These are phyloP conservation scores for Caenorhabditis auriculariae DNA, from an alignment of 2,888 invertebrate species.

Conservation along the genomic window DNA sequence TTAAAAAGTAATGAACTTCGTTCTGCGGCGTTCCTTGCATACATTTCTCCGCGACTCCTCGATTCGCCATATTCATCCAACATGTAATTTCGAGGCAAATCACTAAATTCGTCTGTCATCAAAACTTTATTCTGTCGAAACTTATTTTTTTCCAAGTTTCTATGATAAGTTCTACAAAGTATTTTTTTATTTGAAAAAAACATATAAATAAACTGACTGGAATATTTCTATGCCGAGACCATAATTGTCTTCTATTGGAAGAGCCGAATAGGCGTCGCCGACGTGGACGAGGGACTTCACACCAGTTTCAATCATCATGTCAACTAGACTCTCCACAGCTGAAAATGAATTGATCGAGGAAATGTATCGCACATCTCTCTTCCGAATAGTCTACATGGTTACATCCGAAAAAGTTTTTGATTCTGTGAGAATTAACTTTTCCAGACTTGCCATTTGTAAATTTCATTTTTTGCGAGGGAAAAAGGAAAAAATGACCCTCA, in stretches of 20 bases:
- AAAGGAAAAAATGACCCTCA: too few relatives aligned
- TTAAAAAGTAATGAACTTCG: not conserved
- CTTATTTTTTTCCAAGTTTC: too few relatives aligned
- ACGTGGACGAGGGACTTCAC: conserved; percentile 50
- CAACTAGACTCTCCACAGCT: conserved; percentile 52
- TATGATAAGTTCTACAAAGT: too few relatives aligned
- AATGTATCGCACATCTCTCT: too few relatives aligned
- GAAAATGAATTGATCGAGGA: conserved; percentile 14
- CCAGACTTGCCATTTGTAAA: too few relatives aligned
- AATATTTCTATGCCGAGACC: conserved; percentile 54
- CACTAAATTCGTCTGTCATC: conserved; percentile 16
- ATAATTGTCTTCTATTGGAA: conserved; percentile 58
- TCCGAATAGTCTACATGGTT: too few relatives aligned
- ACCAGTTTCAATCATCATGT: conserved; percentile 35
- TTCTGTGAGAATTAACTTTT: too few relatives aligned
- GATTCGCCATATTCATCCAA: conserved; percentile 58
- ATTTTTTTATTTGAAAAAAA: too few relatives aligned
- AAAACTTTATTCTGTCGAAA: too few relatives aligned
- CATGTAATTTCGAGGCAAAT: conserved; percentile 45
- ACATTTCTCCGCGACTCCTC: conserved; percentile 51
- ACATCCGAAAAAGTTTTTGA: too few relatives aligned
- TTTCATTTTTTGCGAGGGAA: too few relatives aligned
- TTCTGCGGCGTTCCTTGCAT: conserved; percentile 35
- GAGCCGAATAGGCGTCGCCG: conserved; percentile 56
- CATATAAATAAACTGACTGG: conserved; percentile 21